phyloP scores from a whole-genome alignment of 2,113 vertebrate species.

The Orycteropus afer region DNA sequence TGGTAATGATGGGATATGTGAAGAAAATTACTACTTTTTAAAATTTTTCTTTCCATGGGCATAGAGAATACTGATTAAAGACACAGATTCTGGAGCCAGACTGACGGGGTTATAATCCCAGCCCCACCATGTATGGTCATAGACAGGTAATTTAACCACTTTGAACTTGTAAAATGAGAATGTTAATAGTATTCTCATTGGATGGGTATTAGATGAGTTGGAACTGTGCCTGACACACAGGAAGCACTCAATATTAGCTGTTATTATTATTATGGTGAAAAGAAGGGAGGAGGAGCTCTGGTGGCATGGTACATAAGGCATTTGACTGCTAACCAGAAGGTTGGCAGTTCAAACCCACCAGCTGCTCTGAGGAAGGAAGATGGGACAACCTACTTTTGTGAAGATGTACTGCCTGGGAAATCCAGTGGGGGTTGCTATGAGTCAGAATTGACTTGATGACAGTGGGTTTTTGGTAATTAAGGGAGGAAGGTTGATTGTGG shows the following conservation, averaged over 20 bases:
- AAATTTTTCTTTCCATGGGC: not conserved
- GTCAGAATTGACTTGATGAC: too few relatives aligned
- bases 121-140: not conserved
- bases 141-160: not conserved
- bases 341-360: too few relatives aligned
- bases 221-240: fast-evolving
- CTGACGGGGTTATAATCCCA: not conserved
- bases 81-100: too few relatives aligned
- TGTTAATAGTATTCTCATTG: not conserved
- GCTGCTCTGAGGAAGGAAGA: too few relatives aligned
- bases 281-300: too few relatives aligned
- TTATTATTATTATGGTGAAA: too few relatives aligned
- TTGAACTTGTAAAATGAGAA: not conserved
- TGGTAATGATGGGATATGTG: fast-evolving
- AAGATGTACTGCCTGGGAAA: too few relatives aligned
- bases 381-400: too few relatives aligned
- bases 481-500: not conserved
- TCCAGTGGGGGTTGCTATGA: too few relatives aligned
- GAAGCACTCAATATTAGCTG: not conserved
- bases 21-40: not conserved
- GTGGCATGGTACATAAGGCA: too few relatives aligned
- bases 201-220: not conserved
- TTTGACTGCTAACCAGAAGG: too few relatives aligned
- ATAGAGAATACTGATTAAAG: not conserved
- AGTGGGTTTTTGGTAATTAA: too few relatives aligned